phyloP scores from a whole-genome alignment of 2,113 vertebrate species.

The Seriola rivoliana region DNA sequence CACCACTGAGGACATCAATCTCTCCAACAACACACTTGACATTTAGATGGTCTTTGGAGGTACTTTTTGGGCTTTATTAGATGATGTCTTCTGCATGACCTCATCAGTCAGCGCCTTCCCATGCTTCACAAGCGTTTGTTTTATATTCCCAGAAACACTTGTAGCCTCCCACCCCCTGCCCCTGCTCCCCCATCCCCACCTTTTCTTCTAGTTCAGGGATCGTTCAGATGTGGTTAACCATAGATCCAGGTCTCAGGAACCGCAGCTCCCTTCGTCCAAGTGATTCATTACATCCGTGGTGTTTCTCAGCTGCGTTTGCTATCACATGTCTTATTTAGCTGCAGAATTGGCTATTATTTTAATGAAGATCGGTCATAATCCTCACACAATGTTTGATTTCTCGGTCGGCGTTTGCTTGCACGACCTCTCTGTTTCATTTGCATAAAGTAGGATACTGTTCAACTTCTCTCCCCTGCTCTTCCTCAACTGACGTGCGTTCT shows the following conservation, averaged over 20 bases:
- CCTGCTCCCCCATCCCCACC: slow-evolving; percentile 34
- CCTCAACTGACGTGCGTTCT: slow-evolving; percentile 34
- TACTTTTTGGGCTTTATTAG: slow-evolving; percentile 60
- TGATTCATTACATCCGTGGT: slow-evolving; percentile 72
- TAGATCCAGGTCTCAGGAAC: slow-evolving; percentile 71
- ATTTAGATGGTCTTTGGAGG: slow-evolving; percentile 67
- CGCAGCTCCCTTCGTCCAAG: slow-evolving; percentile 57
- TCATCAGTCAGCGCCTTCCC: slow-evolving; percentile 72
- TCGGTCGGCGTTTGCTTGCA: background rate
- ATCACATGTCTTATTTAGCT: slow-evolving; percentile 38
- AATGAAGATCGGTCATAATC: slow-evolving; percentile 35
- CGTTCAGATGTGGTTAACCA: slow-evolving; percentile 77
- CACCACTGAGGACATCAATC: slow-evolving; percentile 60
- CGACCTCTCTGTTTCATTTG: slow-evolving; percentile 46
- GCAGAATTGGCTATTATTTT: slow-evolving; percentile 25
- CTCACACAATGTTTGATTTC: slow-evolving; percentile 25
- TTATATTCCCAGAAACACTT: slow-evolving; percentile 75
- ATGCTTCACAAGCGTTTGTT: slow-evolving; percentile 66
- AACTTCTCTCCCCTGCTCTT: slow-evolving; percentile 37
- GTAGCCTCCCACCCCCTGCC: slow-evolving; percentile 24
- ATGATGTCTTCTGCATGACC: slow-evolving; percentile 73
- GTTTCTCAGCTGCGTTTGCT: slow-evolving; percentile 48
- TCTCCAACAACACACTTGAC: slow-evolving; percentile 65
- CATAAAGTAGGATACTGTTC: slow-evolving; percentile 44
- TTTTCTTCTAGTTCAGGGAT: slow-evolving; percentile 55